Evolutionary conservation across 53 echinoderm and acorn worm genomes (phyloP), one percentile per base, ranked within the genome.

Genomic region (Arbacia lixula): DNA sequence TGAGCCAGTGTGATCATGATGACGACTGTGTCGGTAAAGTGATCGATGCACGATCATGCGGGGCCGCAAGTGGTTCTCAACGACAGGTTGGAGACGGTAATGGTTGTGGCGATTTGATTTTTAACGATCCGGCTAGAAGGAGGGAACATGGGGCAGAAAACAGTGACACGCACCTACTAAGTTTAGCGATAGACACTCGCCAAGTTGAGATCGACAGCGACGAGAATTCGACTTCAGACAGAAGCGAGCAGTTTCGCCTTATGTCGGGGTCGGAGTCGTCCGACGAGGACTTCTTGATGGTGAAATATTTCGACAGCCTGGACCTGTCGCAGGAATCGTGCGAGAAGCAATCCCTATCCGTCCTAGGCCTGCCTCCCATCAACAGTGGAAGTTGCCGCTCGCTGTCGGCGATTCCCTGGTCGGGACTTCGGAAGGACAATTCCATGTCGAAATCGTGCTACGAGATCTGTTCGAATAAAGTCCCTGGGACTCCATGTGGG

Each of bases 381-480:
- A 36, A 58, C 0, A 57, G 24, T 1, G 60, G 60, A 22, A 58
- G 78, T 25, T 36, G 55, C 2, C n/a, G 78, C 17, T 77, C 78
- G 60, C 40, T 77, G 57, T 77, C 78, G 3, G 78, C 78, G 2
- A 57, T 77, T 24, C 36, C 60, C 6, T 36, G 60, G 57, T 38
- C 40, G 27, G 78, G 58, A 14, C 33, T 26, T 36, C 19, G 35
- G 78, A 37, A 69, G 28, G 69, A 69, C 43, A 3, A 5, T 4
- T 16, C 78, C 6, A 57, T 49, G 60, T 58, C 78, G 60, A 24
- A 34, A 16, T 57, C 57, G 26, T 56, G 78, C 78, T 38, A 58
- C 40, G 78, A 57, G 26, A 77, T 77, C 26, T 77, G 78, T 29
- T 36, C 57, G 27, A 77, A 77, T 24, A 57, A 55, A 20, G 34